Evolutionary conservation across 1,140 invertebrate species (phyloP), one percentile per base, ranked within the genome.

Genomic region (Caerostris extrusa): DNA sequence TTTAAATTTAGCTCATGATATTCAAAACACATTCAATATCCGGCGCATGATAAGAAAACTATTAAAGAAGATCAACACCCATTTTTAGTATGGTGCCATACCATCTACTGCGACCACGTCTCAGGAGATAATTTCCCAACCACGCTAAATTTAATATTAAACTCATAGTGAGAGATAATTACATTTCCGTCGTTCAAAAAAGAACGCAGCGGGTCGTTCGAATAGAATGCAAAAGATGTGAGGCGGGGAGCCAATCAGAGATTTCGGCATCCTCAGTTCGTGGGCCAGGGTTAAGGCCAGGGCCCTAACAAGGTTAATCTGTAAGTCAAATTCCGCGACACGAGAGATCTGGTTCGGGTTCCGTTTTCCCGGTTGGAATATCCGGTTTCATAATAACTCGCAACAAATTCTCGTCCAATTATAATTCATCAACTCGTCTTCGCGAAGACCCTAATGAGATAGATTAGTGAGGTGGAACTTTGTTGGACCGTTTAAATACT

Each of bases 261-360:
- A 77, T 50, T 53, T 77, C 71, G 71, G 71, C 71, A 34, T 77
- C 71, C 53, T 77, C 71, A 77, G 71, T 50, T 34, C 34, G 50
- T 19, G 71, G 71, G 34, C 71, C 71, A 50, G 71, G 71, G 71
- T 77, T 77, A 77, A 77, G 71, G 71, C 71, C 71, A 53, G 71
- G 71, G 10, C 71, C 71, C 71, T 77, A 77, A 77, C 71, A 77
- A 77, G 71, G 71, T 77, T 77, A 77, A 77, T 77, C 71, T 77
- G 34, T 77, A 50, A 77, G 34, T 77, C 71, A 77, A 77, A 77
- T 77, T 77, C 71, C 50, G 12, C 71, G 71, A 77, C 71, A 50
- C 71, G 8, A 77, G 8, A 77, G 71, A 77, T 77, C 34, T 77
- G 50, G 3, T 77, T 77, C 19, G 71, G 53, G 71, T 77, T 77